These are phyloP conservation scores for Sciaenops ocellatus DNA, from an alignment of 2,797 vertebrate genomes.

Conservation along the genomic window DNA sequence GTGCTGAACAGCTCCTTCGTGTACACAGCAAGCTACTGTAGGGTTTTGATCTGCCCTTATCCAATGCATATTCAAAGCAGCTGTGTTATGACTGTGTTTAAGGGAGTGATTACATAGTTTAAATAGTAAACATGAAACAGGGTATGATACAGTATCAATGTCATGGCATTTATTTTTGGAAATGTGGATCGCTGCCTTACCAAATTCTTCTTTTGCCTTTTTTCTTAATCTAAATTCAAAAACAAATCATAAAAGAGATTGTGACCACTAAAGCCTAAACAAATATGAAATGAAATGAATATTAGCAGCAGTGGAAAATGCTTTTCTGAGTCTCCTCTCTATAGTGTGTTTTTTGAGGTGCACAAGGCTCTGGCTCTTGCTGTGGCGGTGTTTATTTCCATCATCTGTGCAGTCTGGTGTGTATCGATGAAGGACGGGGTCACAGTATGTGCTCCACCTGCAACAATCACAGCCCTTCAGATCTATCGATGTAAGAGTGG, in stretches of 20 bases:
- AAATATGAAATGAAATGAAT: not conserved
- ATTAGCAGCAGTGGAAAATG: not conserved
- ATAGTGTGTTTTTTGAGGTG: not conserved
- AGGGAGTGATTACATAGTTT: conserved; percentile 20
- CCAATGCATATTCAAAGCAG: conserved; percentile 31
- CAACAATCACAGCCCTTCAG: conserved; percentile 51
- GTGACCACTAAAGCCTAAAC: not conserved
- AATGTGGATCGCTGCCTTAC: not conserved
- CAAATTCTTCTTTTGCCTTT: not conserved
- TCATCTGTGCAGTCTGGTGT: conserved; percentile 26
- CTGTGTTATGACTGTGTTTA: conserved; percentile 24
- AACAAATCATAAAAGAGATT: not conserved
- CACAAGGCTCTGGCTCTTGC: conserved; percentile 4
- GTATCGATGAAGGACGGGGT: conserved; percentile 41
- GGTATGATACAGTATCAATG: not conserved
- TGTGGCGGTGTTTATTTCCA: conserved; percentile 27
- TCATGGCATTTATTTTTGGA: conserved; percentile 25
- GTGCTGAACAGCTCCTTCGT: conserved; percentile 51
- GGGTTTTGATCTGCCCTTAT: conserved; percentile 21
- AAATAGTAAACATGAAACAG: conserved; percentile 14
- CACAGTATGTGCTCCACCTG: conserved; percentile 34
- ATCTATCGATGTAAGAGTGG: conserved; percentile 34
- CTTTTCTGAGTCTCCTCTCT: conserved; percentile 7
- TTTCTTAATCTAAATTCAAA: not conserved
- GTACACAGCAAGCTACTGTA: conserved; percentile 44